A percentile compares a stretch with the other conserved stretches of the same genome.
Conservation (phyloP, 2,888 invertebrate genomes). For the Scaptomyza cyrtandrae region DNA sequence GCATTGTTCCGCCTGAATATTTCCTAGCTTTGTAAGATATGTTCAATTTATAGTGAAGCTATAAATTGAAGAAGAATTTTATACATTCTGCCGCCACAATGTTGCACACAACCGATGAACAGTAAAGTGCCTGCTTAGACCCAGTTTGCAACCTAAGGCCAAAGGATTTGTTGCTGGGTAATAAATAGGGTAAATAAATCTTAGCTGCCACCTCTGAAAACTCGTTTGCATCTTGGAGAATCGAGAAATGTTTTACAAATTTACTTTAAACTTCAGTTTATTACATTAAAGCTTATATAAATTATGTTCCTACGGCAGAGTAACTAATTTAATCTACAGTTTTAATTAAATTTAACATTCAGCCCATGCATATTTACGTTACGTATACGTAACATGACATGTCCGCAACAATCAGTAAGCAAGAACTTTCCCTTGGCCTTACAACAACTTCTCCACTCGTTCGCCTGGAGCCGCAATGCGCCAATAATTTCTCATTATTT, state of each 20-base stretch:
- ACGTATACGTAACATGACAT: conserved; percentile 13
- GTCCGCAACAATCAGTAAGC: conserved; percentile 9
- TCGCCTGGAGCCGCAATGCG: conserved; percentile 45
- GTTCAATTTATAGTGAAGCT: conserved; percentile 38
- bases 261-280: conserved; percentile 2
- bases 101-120: conserved; percentile 34
- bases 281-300: not conserved
- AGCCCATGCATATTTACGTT: not conserved
- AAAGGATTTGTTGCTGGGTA: conserved; percentile 2
- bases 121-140: conserved; percentile 6
- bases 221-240: conserved; percentile 18
- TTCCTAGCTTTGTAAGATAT: not conserved
- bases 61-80: conserved; percentile 35
- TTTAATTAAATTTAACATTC: conserved; percentile 4
- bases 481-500: conserved; percentile 62
- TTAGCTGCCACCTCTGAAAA: not conserved
- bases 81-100: conserved; percentile 29
- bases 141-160: not conserved
- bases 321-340: not conserved
- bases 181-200: conserved; percentile 23
- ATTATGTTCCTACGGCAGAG: not conserved
- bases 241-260: not conserved
- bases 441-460: not conserved
- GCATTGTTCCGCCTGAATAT: not conserved
- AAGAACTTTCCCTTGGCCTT: not conserved